These are phyloP conservation scores for Vulpes vulpes DNA, from an alignment of 2,113 vertebrate species.

Conservation along the genomic window DNA sequence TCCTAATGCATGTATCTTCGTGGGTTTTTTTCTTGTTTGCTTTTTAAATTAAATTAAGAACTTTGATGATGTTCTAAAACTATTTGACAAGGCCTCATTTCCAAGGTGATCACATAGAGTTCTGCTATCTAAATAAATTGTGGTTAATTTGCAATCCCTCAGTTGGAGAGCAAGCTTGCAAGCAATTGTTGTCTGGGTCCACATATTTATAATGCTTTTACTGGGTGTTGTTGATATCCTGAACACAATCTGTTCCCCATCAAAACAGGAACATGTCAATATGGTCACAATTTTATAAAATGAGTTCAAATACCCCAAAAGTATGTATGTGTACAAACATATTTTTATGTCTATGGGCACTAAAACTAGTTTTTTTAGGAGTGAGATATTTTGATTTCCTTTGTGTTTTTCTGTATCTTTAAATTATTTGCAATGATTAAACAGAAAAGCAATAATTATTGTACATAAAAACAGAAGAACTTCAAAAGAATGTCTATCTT, in stretches of 20 bases:
- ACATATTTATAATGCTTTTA: not conserved
- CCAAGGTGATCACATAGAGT: not conserved
- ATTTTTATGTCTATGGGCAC: not conserved
- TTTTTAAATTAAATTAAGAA: constrained; percentile 26
- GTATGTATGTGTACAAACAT: not conserved
- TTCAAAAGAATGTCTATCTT: not conserved
- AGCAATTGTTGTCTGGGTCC: not conserved
- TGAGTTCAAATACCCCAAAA: not conserved
- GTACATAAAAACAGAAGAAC: not conserved
- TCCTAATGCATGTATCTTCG: not conserved
- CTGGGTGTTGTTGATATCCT: not conserved
- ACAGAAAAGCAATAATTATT: not conserved
- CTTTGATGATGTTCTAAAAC: not conserved
- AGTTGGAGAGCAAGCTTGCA: not conserved
- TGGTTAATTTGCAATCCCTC: not conserved
- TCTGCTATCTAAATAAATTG: not conserved
- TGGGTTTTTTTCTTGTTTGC: not conserved
- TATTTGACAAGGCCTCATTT: not conserved
- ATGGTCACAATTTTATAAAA: not conserved
- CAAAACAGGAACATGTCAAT: not conserved
- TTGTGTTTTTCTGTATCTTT: constrained; percentile 13
- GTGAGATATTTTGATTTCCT: not conserved
- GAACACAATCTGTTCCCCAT: not conserved
- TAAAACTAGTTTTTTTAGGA: not conserved
- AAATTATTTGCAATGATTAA: not conserved